phyloP scores from a whole-genome alignment of 23 tunicate species.

The Halocynthia roretzi region DNA sequence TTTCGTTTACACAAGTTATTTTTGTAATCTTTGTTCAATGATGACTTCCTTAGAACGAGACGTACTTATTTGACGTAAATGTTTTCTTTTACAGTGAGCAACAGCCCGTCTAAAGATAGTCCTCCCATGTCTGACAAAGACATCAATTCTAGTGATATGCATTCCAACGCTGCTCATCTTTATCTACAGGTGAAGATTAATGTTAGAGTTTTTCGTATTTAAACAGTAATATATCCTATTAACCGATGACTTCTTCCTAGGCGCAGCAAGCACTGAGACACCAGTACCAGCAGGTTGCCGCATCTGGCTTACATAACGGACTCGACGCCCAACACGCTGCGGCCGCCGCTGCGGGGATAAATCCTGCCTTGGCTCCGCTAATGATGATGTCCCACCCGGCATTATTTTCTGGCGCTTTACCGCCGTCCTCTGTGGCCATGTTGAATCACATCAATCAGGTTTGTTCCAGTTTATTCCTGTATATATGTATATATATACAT shows the following conservation, averaged over 20 bases:
- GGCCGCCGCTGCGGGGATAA: slow-evolving; percentile 15
- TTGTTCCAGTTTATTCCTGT: neutral
- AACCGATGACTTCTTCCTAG: neutral
- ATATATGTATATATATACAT: neutral
- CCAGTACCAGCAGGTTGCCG: slow-evolving; percentile 68
- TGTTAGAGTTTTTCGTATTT: neutral
- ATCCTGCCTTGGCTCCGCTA: slow-evolving; percentile 60
- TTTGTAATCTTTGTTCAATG: too few relatives aligned
- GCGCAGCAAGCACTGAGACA: slow-evolving; percentile 60
- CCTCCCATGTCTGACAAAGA: neutral
- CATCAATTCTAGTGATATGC: neutral
- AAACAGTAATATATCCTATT: neutral
- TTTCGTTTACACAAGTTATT: too few relatives aligned
- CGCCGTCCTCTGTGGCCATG: slow-evolving; percentile 73
- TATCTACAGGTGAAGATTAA: neutral
- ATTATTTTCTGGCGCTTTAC: slow-evolving; percentile 56
- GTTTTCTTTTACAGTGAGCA: slow-evolving; percentile 27
- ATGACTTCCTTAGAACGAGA: too few relatives aligned
- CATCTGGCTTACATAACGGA: slow-evolving; percentile 64
- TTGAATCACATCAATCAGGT: slow-evolving; percentile 79
- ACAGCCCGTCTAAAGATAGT: slow-evolving; percentile 60
- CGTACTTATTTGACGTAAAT: too few relatives aligned
- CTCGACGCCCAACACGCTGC: slow-evolving; percentile 42
- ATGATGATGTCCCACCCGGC: slow-evolving; percentile 89
- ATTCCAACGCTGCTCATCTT: neutral